Evolutionary conservation across 2,888 invertebrate species (phyloP), one percentile per base, ranked within the genome.

Genomic region (Drosophila kuntzei): DNA sequence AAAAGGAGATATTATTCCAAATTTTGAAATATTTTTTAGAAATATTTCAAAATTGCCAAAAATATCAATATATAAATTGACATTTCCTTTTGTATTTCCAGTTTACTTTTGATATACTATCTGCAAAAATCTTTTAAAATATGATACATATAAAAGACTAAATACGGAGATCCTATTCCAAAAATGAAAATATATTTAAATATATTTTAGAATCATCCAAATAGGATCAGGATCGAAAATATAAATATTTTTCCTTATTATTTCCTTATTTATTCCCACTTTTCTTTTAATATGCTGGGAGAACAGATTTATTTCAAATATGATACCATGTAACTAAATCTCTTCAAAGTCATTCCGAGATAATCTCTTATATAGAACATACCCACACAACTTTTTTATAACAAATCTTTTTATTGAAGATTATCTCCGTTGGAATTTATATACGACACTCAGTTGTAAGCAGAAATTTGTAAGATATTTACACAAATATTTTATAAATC

Each of bases 401-500:
- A 36, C 36, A 7, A n/a, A 36, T 2, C 7, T 36, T 22, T 20
- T 22, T 11, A 44, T 9, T 14, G 3, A 7, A 29, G 11, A 1
- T 14, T 0, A 16, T 12, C 4, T 39, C 5, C 5, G 5, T 12
- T 12, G 18, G 3, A 39, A 18, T 18, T 39, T 5, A 18, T 6
- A 39, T 6, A 20, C 11, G 12, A 18, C 3, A 32, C n/a, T 4
- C 18, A 47, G 12, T 32, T 8, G 6, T 1, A 0, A 29, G 29
- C n/a, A 14, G 32, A 20, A 34, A 34, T 14, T 20, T 49, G 32
- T 20, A n/a, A n/a, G 32, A 20, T 14, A 34, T 49, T 20, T 6
- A n/a, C 32, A 7, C 11, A 22, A 20, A 50, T 50, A 50, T 6
- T 50, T 50, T 14, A 50, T 53, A 53, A 39, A 39, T 53, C 8